Percentiles rank a stretch among this genome's conserved stretches.
phyloP scores from a whole-genome alignment of 1,140 invertebrate genomes.

The Drosophila lowei region DNA sequence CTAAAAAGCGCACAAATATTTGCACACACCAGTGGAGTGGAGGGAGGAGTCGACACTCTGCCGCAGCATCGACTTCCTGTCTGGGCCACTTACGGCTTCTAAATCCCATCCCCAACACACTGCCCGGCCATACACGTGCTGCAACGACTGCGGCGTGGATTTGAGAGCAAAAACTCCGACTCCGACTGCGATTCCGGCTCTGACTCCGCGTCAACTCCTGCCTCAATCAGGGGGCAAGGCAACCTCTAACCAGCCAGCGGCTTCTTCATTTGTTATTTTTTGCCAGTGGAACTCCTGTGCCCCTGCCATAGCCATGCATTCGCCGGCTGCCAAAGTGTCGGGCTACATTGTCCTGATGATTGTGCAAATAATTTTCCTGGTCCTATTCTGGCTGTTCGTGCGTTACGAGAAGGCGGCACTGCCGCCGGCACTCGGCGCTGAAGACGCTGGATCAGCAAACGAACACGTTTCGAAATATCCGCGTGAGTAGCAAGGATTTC shows the following conservation, averaged over 20 bases:
- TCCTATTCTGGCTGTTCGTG: slow-evolving; percentile 82
- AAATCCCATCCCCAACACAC: slow-evolving; percentile 30
- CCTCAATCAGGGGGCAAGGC: no score
- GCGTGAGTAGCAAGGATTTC: slow-evolving; percentile 76
- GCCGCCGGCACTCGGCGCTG: slow-evolving; percentile 53
- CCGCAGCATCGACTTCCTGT: slow-evolving; percentile 55
- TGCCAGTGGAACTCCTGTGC: not conserved
- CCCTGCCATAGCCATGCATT: slow-evolving; percentile 67
- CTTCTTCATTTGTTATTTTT: slow-evolving; percentile 22
- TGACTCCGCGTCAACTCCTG: slow-evolving; percentile 12
- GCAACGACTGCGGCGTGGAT: slow-evolving; percentile 56
- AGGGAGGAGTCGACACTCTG: not conserved
- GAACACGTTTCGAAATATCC: slow-evolving; percentile 82
- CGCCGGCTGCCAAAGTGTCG: slow-evolving; percentile 69
- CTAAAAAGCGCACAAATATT: slow-evolving; percentile 56
- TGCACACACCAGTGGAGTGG: slow-evolving; percentile 28
- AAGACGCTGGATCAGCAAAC: slow-evolving; percentile 74
- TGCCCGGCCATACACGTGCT: slow-evolving; percentile 64
- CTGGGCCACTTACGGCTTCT: slow-evolving; percentile 52
- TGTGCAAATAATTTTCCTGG: slow-evolving; percentile 83
- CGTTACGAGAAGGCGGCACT: slow-evolving; percentile 78
- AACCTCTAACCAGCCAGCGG: no score
- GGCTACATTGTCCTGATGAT: slow-evolving; percentile 79
- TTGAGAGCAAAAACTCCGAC: slow-evolving; percentile 33
- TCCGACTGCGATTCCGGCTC: slow-evolving; percentile 21